Conservation (phyloP, 2,113 vertebrate species). For the Archocentrus centrarchus region DNA sequence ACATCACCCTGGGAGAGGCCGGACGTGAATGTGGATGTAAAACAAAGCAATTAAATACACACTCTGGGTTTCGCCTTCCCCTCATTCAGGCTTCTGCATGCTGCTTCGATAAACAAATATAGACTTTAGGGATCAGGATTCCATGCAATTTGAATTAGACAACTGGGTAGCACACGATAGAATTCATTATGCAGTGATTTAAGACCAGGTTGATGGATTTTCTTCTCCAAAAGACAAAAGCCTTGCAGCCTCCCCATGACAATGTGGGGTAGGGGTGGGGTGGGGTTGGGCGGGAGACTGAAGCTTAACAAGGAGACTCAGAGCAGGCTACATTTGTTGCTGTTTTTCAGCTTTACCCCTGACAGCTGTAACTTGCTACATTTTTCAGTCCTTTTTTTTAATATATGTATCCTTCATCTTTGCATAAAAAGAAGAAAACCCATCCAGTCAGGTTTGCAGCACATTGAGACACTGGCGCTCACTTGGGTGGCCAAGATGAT, state of each 20-base stretch:
- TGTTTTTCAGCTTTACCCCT: constrained; percentile 44
- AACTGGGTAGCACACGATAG: constrained; percentile 49
- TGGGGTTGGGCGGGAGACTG: not conserved
- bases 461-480: not conserved
- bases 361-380: constrained; percentile 25
- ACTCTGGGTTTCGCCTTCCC: constrained; percentile 58
- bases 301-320: constrained; percentile 60
- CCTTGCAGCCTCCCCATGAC: constrained; percentile 53
- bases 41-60: constrained; percentile 82
- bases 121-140: constrained; percentile 70
- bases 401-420: not conserved
- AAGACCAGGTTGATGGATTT: constrained; percentile 73
- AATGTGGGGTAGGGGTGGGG: constrained; percentile 19
- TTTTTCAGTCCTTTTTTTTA: constrained; percentile 20
- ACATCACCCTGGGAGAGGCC: constrained; percentile 75
- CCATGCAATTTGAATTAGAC: constrained; percentile 75
- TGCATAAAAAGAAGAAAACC: not conserved
- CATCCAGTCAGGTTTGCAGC: not conserved
- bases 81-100: constrained; percentile 54
- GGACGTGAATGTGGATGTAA: constrained; percentile 78
- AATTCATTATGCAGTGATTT: constrained; percentile 75
- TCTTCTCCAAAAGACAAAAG: constrained; percentile 58
- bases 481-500: not conserved
- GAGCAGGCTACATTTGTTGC: constrained; percentile 51
- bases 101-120: constrained; percentile 77